These are phyloP conservation scores for Caranx ignobilis DNA, from an alignment of 2,113 vertebrate genomes.

Conservation along the genomic window DNA sequence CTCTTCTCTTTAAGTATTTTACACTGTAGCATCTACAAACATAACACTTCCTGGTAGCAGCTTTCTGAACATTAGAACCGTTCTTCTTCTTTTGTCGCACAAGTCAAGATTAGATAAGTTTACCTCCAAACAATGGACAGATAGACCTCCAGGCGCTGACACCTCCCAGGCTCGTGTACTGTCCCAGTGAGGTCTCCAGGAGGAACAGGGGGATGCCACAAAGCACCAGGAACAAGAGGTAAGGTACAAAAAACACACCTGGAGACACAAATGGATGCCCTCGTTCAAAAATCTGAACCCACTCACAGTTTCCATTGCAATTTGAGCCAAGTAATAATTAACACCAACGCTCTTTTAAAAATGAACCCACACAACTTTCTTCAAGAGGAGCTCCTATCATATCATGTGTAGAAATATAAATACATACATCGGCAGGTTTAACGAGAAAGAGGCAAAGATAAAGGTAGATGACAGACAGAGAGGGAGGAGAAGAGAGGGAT, in stretches of 20 bases:
- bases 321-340: not conserved
- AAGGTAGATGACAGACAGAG: not conserved
- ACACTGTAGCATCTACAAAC: too few relatives aligned
- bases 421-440: too few relatives aligned
- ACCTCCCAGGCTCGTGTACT: conserved; percentile 82
- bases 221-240: conserved; percentile 83
- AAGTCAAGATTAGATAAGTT: not conserved
- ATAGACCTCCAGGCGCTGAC: conserved; percentile 82
- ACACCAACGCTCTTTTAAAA: not conserved
- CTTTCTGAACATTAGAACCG: too few relatives aligned
- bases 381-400: too few relatives aligned
- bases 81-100: too few relatives aligned
- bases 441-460: not conserved
- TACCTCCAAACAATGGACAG: conserved; percentile 83
- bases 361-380: too few relatives aligned
- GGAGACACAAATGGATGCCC: conserved; percentile 22
- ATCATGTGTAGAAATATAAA: too few relatives aligned
- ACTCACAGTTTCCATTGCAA: not conserved
- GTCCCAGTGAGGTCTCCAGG: conserved; percentile 83
- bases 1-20: too few relatives aligned
- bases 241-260: conserved; percentile 85
- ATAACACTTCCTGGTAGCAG: too few relatives aligned
- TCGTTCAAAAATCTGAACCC: not conserved
- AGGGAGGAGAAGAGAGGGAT: too few relatives aligned
- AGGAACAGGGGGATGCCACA: conserved; percentile 84